A percentile compares a stretch with the other conserved stretches of the same genome.
Conservation (phyloP, 1,140 invertebrate genomes). For the Magallana angulata region DNA sequence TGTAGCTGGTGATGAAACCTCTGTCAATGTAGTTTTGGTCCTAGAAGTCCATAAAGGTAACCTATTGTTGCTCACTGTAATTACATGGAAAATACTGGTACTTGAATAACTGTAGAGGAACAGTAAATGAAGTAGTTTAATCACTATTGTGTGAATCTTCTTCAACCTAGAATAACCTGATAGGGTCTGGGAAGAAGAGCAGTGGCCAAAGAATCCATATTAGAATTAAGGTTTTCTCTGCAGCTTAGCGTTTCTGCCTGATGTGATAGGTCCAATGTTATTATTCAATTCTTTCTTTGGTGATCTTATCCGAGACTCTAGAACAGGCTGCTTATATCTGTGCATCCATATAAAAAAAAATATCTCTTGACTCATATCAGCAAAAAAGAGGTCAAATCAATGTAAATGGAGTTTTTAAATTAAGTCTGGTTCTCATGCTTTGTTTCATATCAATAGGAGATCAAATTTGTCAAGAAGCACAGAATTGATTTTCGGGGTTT, state of each 20-base stretch:
- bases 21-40: no score
- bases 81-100: no score
- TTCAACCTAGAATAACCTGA: no score
- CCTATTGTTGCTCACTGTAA: no score
- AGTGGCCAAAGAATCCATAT: no score
- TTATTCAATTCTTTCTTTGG: background rate
- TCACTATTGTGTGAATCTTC: no score
- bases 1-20: no score
- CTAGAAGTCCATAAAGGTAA: no score
- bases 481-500: background rate
- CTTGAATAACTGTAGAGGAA: no score
- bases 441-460: background rate
- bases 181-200: no score
- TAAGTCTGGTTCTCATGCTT: background rate
- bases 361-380: background rate
- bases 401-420: background rate
- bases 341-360: background rate
- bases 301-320: background rate
- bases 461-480: constrained; percentile 11
- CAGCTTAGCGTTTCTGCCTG: background rate
- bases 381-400: background rate
- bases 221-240: no score
- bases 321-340: background rate
- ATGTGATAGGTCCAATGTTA: background rate
- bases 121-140: no score